Base-by-base conservation (phyloP, 2,888 invertebrate genomes). In the Thymelicus sylvestris region DNA sequence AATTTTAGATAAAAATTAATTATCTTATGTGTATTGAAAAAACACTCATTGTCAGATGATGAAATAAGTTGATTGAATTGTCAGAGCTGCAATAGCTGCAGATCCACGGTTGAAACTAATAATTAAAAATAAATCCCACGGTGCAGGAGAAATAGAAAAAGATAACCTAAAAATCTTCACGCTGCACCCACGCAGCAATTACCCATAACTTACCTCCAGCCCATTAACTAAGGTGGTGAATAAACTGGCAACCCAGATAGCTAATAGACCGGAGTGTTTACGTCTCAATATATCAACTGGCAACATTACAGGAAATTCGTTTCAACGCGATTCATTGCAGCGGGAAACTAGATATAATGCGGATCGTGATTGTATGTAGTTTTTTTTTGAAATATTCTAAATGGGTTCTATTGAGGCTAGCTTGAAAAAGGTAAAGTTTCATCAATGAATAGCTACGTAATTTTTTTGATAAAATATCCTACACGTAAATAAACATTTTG, bases 161-260 rank as follows among this genome's bases (percentile, higher is more conserved):
- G 6, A 47, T 63, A 63, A 63, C 31, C 63, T 63, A 55, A 55
- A 55, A 55, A 31, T 55, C 48, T 38, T 31, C 48, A 59, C 48
- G 38, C n/a, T 7, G 15, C 59, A 50, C 59, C 69, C 62, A 57
- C 68, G 55, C 61, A 52, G 7, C 47, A 55, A 47, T 47, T 59
- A 59, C 63, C 57, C 57, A 70, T 50, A 70, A 60, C 41, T 60
- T 12, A 64, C 15, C 55, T 44, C n/a, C 55, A 65, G 13, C 44
- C 31, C 44, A 65, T 71, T 67, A 61, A 50, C 60, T 62, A 64
- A 70, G 52, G 48, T 72, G 63, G 63, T 44, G 59, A 60, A 55
- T 67, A 71, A 68, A 62, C 74, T 39, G 68, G 73, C 70, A 74
- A 74, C 74, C 74, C 69, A 57, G 64, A 52, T 73, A 69, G 64